A percentile compares a stretch with the other conserved stretches of the same genome.
Evolutionary conservation across 2,888 invertebrate species (phyloP).

Genomic region (Athalia circularis): DNA sequence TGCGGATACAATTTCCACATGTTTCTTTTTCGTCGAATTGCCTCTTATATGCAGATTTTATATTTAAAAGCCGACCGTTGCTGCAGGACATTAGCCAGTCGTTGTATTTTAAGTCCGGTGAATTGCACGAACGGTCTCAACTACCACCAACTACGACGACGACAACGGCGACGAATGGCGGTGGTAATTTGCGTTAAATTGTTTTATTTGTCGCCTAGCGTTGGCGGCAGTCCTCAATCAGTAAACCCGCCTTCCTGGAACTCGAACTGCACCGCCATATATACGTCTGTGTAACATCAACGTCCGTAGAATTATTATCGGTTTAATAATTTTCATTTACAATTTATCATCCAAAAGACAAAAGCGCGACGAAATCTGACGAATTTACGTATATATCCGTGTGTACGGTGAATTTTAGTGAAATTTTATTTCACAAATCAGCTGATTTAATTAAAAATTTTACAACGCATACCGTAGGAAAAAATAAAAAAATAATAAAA

Average conservation of each 20-base stretch:
- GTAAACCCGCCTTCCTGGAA: slow-evolving; percentile 38
- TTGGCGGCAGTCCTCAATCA: slow-evolving; percentile 39
- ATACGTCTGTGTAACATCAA: not conserved
- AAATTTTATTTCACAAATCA: too few relatives aligned
- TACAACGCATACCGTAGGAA: not conserved
- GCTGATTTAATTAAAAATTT: not conserved
- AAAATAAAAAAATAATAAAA: not conserved
- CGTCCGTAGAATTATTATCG: too few relatives aligned
- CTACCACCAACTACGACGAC: not conserved
- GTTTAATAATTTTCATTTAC: too few relatives aligned
- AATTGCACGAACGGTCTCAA: slow-evolving; percentile 35
- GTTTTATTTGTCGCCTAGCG: slow-evolving; percentile 60
- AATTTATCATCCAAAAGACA: too few relatives aligned
- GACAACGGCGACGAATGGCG: slow-evolving; percentile 4
- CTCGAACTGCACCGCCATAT: not conserved
- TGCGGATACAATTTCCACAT: too few relatives aligned
- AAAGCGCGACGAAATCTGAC: too few relatives aligned
- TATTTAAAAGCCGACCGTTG: too few relatives aligned
- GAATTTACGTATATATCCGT: too few relatives aligned
- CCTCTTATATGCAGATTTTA: too few relatives aligned
- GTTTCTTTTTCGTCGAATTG: too few relatives aligned
- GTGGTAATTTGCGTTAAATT: slow-evolving; percentile 63
- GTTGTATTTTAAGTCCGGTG: slow-evolving; percentile 19
- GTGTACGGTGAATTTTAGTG: too few relatives aligned
- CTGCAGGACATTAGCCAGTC: too few relatives aligned